Evolutionary conservation across 2,797 vertebrate genomes (phyloP), one percentile per base, ranked within the genome.

Genomic region (Cheirogaleus major): DNA sequence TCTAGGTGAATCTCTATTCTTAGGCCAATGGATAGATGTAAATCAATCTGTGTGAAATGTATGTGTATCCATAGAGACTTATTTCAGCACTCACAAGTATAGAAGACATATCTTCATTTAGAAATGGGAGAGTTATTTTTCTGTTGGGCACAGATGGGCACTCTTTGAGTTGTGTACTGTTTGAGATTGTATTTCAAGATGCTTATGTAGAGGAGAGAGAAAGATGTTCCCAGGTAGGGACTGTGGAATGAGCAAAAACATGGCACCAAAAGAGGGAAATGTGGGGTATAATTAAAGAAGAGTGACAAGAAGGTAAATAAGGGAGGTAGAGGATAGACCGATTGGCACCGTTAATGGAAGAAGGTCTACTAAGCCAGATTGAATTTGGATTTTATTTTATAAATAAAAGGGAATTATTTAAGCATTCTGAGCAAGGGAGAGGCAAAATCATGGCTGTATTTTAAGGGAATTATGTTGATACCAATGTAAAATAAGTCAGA

Each of bases 351-450:
- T 50, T 92, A 61, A 10, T 35, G 38, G 38, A 89, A 82, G 38
- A 89, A 82, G 43, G 23, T 73, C 87, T 80, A 13, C 48, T 7
- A 57, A 67, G 25, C 67, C 48, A n/a, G 63, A 50, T 59, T 63
- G 43, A 72, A 87, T 93, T 90, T 78, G 41, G 32, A 50, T 80
- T 96, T 88, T 27, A 70, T 95, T 93, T 92, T 45, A 45, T 95
- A 82, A 76, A 41, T 72, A 59, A 75, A 38, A 80, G 48, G 48
- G 13, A 38, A n/a, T 90, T 7, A 5, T 12, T 14, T 65, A 67
- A 81, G 67, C 20, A 45, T 85, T 89, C 13, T 38, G 38, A 92
- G 38, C 11, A 75, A 69, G 22, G 43, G 32, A 84, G 32, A 82
- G 15, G 20, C 48, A 32, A 25, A 96, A 32, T 27, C 45, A 43